Conservation (phyloP, 1,140 invertebrate genomes). For the Armadillidium nasatum region DNA sequence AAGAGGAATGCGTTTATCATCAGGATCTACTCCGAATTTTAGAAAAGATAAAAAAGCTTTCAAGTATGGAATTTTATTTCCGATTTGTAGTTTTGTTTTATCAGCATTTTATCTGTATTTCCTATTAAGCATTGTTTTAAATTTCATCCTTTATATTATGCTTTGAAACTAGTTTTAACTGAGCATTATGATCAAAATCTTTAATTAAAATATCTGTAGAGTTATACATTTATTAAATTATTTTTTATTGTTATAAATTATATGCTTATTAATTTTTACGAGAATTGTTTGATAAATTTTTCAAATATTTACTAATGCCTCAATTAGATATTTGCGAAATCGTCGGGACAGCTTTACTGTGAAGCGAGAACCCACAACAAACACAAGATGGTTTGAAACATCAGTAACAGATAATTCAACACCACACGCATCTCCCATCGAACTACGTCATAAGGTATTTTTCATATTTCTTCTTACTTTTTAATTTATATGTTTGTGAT, state of each 20-base stretch:
- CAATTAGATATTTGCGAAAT: not conserved
- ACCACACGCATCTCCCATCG: not conserved
- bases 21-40: not conserved
- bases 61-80: not conserved
- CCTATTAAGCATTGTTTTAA: too few species aligned
- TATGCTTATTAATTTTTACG: too few species aligned
- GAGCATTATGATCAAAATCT: not conserved
- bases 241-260: not conserved
- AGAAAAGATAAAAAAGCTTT: not conserved
- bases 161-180: too few species aligned
- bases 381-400: not conserved
- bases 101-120: not conserved
- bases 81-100: not conserved
- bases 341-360: not conserved
- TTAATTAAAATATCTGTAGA: not conserved
- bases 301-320: too few species aligned
- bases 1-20: not conserved
- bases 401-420: not conserved
- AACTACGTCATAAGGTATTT: not conserved
- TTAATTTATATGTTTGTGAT: too few species aligned
- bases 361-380: not conserved
- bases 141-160: too few species aligned
- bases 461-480: not conserved
- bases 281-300: too few species aligned
- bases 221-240: constrained; percentile 3